Conservation (phyloP, 2,797 vertebrate species). For the Poecile montanus region DNA sequence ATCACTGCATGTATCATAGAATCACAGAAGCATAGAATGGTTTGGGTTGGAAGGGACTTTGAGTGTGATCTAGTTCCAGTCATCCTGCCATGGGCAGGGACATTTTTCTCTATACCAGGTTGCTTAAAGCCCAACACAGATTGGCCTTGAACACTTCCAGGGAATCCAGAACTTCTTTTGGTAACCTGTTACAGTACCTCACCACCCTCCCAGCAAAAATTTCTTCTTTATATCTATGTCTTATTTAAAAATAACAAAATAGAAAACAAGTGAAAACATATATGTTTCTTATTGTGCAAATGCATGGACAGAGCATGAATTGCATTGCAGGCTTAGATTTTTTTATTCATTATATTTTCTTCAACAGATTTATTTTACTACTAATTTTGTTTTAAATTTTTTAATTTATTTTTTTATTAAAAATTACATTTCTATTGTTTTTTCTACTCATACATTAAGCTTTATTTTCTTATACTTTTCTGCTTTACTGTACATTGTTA, state of each 20-base stretch:
- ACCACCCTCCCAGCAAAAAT: neutral
- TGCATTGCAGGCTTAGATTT: neutral
- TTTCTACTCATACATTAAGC: neutral
- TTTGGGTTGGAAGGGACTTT: neutral
- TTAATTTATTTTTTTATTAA: too few species aligned
- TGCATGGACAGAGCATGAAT: too few species aligned
- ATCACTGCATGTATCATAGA: too few species aligned
- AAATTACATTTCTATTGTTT: neutral
- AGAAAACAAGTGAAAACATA: neutral
- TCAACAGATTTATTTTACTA: neutral
- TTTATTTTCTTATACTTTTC: neutral
- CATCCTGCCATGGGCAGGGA: neutral
- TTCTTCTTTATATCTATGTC: neutral
- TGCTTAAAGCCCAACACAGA: neutral
- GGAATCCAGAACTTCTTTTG: neutral
- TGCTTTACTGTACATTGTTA: neutral
- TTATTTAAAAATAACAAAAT: neutral
- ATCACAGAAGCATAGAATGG: neutral
- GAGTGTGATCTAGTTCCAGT: rapidly evolving
- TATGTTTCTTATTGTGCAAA: neutral
- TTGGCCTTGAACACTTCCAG: neutral
- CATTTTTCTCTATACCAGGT: neutral
- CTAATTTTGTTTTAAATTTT: neutral
- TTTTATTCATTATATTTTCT: neutral
- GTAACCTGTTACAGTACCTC: neutral